Base-by-base conservation (phyloP, 2,888 invertebrate genomes). In the Apoderus coryli region DNA sequence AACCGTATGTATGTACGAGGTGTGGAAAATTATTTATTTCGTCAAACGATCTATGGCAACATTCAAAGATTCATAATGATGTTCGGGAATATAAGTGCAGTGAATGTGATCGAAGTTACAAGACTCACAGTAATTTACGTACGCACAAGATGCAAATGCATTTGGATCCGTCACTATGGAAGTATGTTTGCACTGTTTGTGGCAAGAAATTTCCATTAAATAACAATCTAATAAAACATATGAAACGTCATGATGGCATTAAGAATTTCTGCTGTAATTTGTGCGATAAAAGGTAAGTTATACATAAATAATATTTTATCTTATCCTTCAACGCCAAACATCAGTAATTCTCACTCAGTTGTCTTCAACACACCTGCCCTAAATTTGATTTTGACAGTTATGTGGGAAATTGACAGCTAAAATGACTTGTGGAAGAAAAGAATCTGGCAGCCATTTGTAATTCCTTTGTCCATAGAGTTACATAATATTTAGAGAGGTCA, bases 1-100 rank as follows among this genome's bases (percentile, higher is more conserved):
- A 42, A 31, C 45, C 46, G 0, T 47, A 44, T 33, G 35, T 47
- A 5, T 47, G 47, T 31, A 41, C 43, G 1, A 38, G 38, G 16
- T 47, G 47, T 32, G 47, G 46, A 1, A 66, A 66, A 45, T 56
- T 39, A 23, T 59, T 46, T 31, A 42, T 42, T 4, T 46, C 44
- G n/a, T 45, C 46, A 1, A 44, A 43, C 10, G 46, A 47, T 28
- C 33, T 47, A 19, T 44, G 44, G 34, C 47, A 47, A 25, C 49
- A 49, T 30, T 44, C 44, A 27, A 48, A 49, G 36, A 48, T 45
- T 4, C 49, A 49, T 30, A 33, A 43, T 16, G 41, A 44, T 25
- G 42, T 44, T 31, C 41, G 47, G 13, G 43, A 47, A 16, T 47
- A 47, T 22, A 40, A 42, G n/a, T 49, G 49, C 30, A 36, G 39